phyloP scores from a whole-genome alignment of 1,140 invertebrate genomes.

The Oncopodura yosiiana region DNA sequence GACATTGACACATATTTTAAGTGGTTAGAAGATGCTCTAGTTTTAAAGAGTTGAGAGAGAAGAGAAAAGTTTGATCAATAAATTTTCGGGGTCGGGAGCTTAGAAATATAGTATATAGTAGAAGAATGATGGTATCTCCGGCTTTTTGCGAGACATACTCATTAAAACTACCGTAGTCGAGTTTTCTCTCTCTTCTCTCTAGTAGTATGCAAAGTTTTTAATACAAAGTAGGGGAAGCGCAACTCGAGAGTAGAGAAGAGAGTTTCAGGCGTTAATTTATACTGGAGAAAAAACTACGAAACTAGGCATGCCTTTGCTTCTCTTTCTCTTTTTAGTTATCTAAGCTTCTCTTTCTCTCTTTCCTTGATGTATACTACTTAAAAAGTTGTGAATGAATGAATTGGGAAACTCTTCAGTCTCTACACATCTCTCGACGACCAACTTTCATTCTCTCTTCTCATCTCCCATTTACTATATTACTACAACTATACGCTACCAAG shows the following conservation, averaged over 20 bases:
- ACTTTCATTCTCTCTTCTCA: conserved; percentile 13
- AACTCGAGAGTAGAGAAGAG: background rate
- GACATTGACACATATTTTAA: conserved; percentile 25
- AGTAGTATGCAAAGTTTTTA: background rate
- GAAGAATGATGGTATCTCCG: conserved; percentile 17
- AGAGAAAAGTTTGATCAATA: conserved; percentile 10
- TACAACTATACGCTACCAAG: too few relatives aligned
- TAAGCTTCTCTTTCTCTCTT: too few relatives aligned
- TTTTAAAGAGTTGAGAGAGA: conserved; percentile 12
- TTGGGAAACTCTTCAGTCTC: conserved; percentile 16
- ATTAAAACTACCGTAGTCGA: conserved; percentile 15
- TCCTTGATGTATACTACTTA: conserved; percentile 19
- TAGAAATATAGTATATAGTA: background rate
- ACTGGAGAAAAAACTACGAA: conserved; percentile 16
- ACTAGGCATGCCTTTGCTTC: too few relatives aligned
- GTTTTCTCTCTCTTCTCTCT: background rate
- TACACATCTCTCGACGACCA: too few relatives aligned
- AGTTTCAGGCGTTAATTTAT: conserved; percentile 19
- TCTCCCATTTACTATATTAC: too few relatives aligned
- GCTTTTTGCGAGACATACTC: conserved; percentile 9
- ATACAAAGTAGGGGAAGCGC: background rate
- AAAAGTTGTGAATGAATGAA: conserved; percentile 22
- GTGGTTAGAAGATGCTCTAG: conserved; percentile 16
- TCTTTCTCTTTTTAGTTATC: too few relatives aligned
- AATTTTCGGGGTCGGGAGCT: conserved; percentile 10